Evolutionary conservation across 2,888 invertebrate genomes (phyloP), one percentile per base, ranked within the genome.

Genomic region (Troides helena): DNA sequence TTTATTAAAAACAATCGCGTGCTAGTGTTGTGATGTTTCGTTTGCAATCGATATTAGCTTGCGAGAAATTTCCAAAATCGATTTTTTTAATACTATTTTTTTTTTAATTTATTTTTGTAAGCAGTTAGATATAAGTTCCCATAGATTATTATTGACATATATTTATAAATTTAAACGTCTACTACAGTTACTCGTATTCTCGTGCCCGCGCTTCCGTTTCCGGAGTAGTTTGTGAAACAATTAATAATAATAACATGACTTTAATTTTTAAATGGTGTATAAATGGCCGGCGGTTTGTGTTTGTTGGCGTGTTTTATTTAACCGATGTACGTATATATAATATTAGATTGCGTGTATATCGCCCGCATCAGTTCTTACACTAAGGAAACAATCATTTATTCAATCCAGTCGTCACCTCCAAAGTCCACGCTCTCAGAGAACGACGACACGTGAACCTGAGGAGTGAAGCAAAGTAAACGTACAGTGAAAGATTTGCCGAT

Each of bases 401-500:
- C 89, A 76, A 83, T 82, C 88, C 89, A 90, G 67, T 89, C 89
- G 62, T 85, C 87, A 2, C 87, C 88, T 0, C 86, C 87, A 72
- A 89, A 89, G 36, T 86, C 86, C 0, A 72, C 81, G 2, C 75
- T 77, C 58, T 85, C 85, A 0, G 80, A 74, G 62, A 82, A 79
- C 3, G 78, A 78, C 1, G 76, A 53, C 3, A 80, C 77, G 10
- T 82, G 76, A 0, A 82, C 84, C 88, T 86, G 80, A 1, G 71
- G 73, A 23, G 8, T 12, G 12, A 14, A 17, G 10, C 10, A 6
- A 23, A 7, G 12, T 58, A 10, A 23, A 30, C 4, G 30, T n/a
- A 57, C n/a, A 23, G 17, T 57, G 3, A 1, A 25, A 12, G 23
- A 21, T 25, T 14, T 14, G 25, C 3, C 12, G 21, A 10, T 4